These are phyloP conservation scores for Euplexia lucipara DNA, from an alignment of 2,888 invertebrate species.

Conservation along the genomic window DNA sequence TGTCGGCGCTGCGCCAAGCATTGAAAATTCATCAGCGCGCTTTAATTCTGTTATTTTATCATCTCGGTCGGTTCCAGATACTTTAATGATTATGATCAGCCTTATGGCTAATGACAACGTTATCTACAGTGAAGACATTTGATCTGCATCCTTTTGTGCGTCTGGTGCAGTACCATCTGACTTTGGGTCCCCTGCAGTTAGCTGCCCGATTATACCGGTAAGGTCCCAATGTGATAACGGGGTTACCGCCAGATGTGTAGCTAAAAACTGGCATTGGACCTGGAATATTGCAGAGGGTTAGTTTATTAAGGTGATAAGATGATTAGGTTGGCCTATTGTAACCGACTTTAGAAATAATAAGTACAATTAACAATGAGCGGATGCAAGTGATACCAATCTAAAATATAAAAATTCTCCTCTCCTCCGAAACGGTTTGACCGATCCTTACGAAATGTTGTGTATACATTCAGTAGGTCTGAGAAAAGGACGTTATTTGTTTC, in stretches of 20 bases:
- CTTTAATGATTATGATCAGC: conserved; percentile 49
- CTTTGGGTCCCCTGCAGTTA: conserved; percentile 29
- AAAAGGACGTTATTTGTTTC: no score
- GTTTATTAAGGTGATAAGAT: background rate
- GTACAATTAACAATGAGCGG: background rate
- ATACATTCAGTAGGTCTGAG: no score
- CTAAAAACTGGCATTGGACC: conserved; percentile 42
- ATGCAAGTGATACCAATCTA: background rate
- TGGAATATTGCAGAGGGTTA: conserved; percentile 14
- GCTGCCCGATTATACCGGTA: conserved; percentile 52
- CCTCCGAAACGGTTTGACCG: no score
- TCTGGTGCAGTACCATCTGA: conserved; percentile 50
- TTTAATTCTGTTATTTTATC: no score
- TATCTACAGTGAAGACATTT: conserved; percentile 36
- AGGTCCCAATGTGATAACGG: conserved; percentile 46
- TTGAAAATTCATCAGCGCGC: no score
- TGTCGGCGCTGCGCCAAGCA: no score
- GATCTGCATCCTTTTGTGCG: conserved; percentile 42
- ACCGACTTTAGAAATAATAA: background rate
- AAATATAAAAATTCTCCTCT: no score
- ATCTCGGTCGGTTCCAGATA: background rate
- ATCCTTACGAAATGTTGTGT: no score
- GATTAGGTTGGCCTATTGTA: background rate
- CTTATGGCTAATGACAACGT: conserved; percentile 35
- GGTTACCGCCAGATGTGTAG: conserved; percentile 51